Evolutionary conservation across 2,797 vertebrate genomes (phyloP).

Genomic region (Malacoraja senta): DNA sequence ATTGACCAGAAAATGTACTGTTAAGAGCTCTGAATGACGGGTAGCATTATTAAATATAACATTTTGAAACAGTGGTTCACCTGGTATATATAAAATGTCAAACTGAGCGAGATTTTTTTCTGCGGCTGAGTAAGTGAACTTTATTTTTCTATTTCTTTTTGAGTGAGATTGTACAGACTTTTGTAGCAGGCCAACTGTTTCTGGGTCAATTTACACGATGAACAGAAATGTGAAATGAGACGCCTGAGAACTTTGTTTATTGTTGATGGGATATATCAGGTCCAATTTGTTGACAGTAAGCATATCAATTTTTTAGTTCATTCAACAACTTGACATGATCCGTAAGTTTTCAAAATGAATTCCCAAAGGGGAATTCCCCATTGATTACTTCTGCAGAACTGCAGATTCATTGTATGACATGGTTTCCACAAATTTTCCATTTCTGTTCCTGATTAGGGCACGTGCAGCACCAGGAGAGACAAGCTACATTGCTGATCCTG

Average conservation of each 20-base stretch:
- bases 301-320: neutral
- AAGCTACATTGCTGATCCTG: no score
- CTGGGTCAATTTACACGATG: neutral
- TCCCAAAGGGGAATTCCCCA: neutral
- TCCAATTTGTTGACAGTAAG: neutral
- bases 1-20: conserved; percentile 4
- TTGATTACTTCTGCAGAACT: neutral
- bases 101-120: conserved; percentile 26
- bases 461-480: no score
- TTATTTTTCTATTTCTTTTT: conserved; percentile 35
- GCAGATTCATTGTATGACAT: neutral
- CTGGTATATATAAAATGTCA: conserved; percentile 30
- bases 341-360: neutral
- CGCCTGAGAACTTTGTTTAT: neutral
- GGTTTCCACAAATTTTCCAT: neutral
- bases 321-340: neutral
- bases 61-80: neutral
- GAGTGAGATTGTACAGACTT: conserved; percentile 31
- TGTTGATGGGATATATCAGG: neutral
- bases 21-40: conserved; percentile 10
- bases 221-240: conserved; percentile 27
- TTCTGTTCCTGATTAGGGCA: neutral
- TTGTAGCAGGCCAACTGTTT: neutral
- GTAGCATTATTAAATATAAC: conserved; percentile 17
- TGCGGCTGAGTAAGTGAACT: conserved; percentile 24